These are phyloP conservation scores for Calyptomena viridis DNA, from an alignment of 2,113 vertebrate species.

Conservation along the genomic window DNA sequence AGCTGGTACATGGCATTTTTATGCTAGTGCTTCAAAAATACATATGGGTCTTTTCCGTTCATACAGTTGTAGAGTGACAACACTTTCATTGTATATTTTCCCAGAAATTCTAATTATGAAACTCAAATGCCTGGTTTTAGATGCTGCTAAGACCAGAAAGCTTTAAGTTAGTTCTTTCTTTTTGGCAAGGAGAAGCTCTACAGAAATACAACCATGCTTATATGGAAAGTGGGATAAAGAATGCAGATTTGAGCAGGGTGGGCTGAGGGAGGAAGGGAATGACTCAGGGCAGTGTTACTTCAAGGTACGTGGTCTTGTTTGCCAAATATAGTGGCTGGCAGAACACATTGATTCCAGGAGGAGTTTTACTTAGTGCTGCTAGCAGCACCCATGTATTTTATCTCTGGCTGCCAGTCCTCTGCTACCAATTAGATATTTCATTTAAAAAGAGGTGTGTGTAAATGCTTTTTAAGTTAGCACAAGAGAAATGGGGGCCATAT, in stretches of 20 bases:
- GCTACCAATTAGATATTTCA: not conserved
- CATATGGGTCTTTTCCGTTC: not conserved
- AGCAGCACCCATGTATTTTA: not conserved
- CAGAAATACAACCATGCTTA: not conserved
- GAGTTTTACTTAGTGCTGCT: not conserved
- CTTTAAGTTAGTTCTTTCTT: not conserved
- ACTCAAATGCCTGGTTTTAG: not conserved
- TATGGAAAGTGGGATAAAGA: not conserved
- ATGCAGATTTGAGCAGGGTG: not conserved
- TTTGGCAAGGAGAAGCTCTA: not conserved
- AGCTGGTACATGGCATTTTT: not conserved
- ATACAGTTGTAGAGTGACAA: not conserved
- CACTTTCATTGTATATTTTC: not conserved
- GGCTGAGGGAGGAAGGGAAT: not conserved
- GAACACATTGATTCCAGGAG: not conserved
- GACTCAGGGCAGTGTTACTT: not conserved
- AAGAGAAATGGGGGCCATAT: not conserved
- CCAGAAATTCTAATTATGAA: not conserved
- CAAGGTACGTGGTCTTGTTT: not conserved
- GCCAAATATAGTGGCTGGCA: not conserved
- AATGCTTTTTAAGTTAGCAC: not conserved
- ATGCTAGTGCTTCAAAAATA: not conserved
- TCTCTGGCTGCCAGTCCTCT: not conserved
- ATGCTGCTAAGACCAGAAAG: not conserved
- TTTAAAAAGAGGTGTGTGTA: not conserved